Base-by-base conservation (phyloP, 2,888 invertebrate species). In the Drosophila mayaguana region DNA sequence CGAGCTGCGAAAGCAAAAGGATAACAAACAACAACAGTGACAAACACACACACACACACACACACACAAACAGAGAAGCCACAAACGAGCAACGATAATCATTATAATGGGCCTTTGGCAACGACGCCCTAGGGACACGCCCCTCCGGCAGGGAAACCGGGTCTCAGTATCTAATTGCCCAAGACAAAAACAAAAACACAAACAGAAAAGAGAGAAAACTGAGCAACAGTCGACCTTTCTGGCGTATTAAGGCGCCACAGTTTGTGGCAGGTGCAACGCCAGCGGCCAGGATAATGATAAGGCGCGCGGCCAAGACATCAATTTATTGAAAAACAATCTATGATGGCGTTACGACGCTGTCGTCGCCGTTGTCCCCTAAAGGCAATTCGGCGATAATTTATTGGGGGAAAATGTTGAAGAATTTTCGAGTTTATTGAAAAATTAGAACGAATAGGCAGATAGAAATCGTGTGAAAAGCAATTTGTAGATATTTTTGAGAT, bases 71-170 rank as follows among this genome's bases (percentile, higher is more conserved):
- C 32, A 57, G 28, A 70, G 57, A 80, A 46, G 38, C 87, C 83
- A 87, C 84, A 89, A 83, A 84, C 89, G 78, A 75, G 62, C 82
- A 72, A 83, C 78, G 83, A 85, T 85, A 88, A 85, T 89, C 83
- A 85, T 89, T 89, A 82, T 82, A 88, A 89, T 82, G 78, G 86
- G 70, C 63, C 64, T 64, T 57, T 67, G n/a, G 73, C 61, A 89
- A 85, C 83, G 84, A 88, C 78, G 80, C 84, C 83, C 80, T 53
- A 67, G 90, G 84, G 84, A 85, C 48, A 48, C 43, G 28, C 51
- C 50, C 12, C 36, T 12, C 22, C 42, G 48, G 43, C 62, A 28
- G 63, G 22, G 50, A 50, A 14, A 9, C 56, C 34, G 32, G 12
- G 57, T 48, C 61, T 72, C 77, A 43, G 62, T 50, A 81, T 84